Base-by-base conservation (phyloP, 2,888 invertebrate species). In the Omphaloscelis lunosa region DNA sequence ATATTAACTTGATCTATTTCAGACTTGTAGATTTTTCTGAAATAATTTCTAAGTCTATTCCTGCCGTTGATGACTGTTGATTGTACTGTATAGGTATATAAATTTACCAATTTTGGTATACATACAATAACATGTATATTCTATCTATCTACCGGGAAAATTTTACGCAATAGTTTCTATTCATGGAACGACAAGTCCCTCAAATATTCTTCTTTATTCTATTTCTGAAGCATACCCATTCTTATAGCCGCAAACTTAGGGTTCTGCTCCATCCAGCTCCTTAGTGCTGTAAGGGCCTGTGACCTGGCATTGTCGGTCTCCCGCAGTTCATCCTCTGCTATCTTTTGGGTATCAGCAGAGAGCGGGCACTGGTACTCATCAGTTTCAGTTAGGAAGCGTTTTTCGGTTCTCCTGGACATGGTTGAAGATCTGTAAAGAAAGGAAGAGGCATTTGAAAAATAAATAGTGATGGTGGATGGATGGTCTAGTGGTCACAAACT, bases 201-300 rank as follows among this genome's bases (percentile, higher is more conserved):
- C 7, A 34, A 68, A 39, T 53, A 53, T 68, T 20, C 3, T n/a
- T 34, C 53, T n/a, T n/a, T 67, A 51, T 7, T 34, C 7, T 7
- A 53, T 53, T 45, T 34, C 45, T 34, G n/a, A 29, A 56, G 41
- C 94, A 94, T 93, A 98, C 98, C 98, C 93, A 98, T 96, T 88
- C 98, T 97, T 84, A 97, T 97, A 85, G 97, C 97, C 89, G 97
- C 95, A 80, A 98, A 98, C 88, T 97, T 97, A 0, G 98, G 97
- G 91, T 98, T 98, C 90, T 98, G 97, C 84, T 97, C 97, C 88
- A 98, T 97, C 98, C 98, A 98, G 89, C 97, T 97, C 67, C 98
- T 95, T 87, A 98, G 94, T 23, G 98, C 97, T 20, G 97, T 96
- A 68, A 98, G 94, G 0, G 98, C 98, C 89, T 98, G 97, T 6